Conservation (phyloP, 2,113 vertebrate genomes). For the Brachionichthys hirsutus region DNA sequence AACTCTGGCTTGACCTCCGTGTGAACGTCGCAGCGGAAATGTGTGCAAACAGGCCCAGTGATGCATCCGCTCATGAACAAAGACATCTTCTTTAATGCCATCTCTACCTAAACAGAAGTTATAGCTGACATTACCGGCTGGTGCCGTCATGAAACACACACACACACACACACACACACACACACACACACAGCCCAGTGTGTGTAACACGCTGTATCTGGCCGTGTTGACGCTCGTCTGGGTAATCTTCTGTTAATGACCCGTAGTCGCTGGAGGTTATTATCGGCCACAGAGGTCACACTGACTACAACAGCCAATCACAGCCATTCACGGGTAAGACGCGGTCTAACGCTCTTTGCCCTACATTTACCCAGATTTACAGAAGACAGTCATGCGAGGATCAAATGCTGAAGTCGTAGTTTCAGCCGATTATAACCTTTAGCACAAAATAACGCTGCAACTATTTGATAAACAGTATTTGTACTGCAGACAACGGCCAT, state of each 20-base stretch:
- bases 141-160: neutral
- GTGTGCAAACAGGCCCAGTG: conserved; percentile 23
- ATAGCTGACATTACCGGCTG: conserved; percentile 1
- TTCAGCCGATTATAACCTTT: no score
- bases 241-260: conserved; percentile 60
- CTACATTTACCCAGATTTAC: conserved; percentile 14
- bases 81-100: conserved; percentile 14
- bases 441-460: neutral
- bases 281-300: conserved; percentile 39
- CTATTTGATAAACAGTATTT: no score
- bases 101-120: conserved; percentile 7
- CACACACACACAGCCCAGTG: conserved; percentile 10
- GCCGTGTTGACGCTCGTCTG: conserved; percentile 3
- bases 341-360: neutral
- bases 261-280: conserved; percentile 55
- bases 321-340: conserved; percentile 1
- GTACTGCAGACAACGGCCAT: no score
- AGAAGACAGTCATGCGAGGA: neutral
- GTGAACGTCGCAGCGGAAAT: conserved; percentile 10
- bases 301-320: conserved; percentile 26
- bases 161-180: neutral
- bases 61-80: conserved; percentile 27
- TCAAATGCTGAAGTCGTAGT: neutral
- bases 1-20: conserved; percentile 47
- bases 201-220: neutral